Evolutionary conservation across 2,888 invertebrate species (phyloP).

Genomic region (Dicyrtoma fusca): DNA sequence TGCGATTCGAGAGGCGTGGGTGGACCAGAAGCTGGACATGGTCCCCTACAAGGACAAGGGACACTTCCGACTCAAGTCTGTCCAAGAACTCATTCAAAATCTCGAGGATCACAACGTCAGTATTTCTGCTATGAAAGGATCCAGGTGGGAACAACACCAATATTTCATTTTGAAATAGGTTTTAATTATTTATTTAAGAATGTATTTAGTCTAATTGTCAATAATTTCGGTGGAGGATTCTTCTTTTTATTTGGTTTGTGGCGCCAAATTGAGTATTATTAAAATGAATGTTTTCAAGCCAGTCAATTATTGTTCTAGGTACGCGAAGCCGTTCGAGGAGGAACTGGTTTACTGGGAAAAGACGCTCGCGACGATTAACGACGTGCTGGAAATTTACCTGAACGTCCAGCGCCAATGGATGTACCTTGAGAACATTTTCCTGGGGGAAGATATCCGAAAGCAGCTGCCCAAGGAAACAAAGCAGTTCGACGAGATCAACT

Average conservation of each 20-base stretch:
- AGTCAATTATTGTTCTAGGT: too few species aligned
- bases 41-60: slow-evolving; percentile 68
- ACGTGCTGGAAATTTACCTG: slow-evolving; percentile 78
- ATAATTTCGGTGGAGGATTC: too few species aligned
- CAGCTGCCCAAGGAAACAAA: slow-evolving; percentile 77
- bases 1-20: slow-evolving; percentile 74
- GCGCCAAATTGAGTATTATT: too few species aligned
- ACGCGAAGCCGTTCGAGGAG: slow-evolving; percentile 81
- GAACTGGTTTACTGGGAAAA: slow-evolving; percentile 87
- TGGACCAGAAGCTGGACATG: slow-evolving; percentile 72
- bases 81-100: slow-evolving; percentile 77
- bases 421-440: slow-evolving; percentile 69
- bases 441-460: slow-evolving; percentile 63
- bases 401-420: slow-evolving; percentile 82
- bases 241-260: too few species aligned
- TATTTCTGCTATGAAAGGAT: slow-evolving; percentile 81
- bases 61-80: slow-evolving; percentile 71
- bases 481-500: slow-evolving; percentile 74
- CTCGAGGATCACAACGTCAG: slow-evolving; percentile 85
- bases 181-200: too few species aligned
- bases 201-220: too few species aligned
- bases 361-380: slow-evolving; percentile 76
- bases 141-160: too few species aligned
- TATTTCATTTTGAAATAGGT: too few species aligned
- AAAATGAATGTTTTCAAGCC: too few species aligned